phyloP scores from a whole-genome alignment of 2,888 invertebrate species.

The Geotrupes spiniger region DNA sequence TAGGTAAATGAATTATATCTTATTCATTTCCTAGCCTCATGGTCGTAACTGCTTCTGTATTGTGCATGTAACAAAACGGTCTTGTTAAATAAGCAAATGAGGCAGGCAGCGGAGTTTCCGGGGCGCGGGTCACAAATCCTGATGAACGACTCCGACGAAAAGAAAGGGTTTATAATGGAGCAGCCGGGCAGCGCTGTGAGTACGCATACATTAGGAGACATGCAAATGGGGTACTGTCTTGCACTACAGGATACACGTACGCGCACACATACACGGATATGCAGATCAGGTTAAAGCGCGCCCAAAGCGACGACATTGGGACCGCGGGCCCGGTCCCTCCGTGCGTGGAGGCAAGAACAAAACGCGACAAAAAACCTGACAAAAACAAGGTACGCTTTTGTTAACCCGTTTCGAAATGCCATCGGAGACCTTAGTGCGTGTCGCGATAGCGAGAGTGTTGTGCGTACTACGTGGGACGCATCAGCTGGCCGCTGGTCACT shows the following conservation, averaged over 20 bases:
- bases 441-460: constrained; percentile 25
- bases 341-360: constrained; percentile 29
- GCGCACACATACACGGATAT: constrained; percentile 30
- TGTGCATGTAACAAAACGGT: constrained; percentile 40
- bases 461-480: constrained; percentile 21
- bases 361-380: constrained; percentile 41
- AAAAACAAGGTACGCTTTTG: constrained; percentile 32
- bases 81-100: constrained; percentile 44
- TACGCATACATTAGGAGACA: constrained; percentile 44
- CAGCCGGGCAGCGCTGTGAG: constrained; percentile 38
- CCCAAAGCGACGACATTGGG: constrained; percentile 32
- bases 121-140: constrained; percentile 37
- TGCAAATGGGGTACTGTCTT: constrained; percentile 42
- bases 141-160: constrained; percentile 34
- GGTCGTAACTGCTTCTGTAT: constrained; percentile 24
- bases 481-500: constrained; percentile 34
- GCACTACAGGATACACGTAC: constrained; percentile 35
- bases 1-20: constrained; percentile 6
- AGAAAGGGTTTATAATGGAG: constrained; percentile 32
- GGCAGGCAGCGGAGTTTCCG: constrained; percentile 38
- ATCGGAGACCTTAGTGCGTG: constrained; percentile 27
- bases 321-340: constrained; percentile 17
- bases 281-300: constrained; percentile 35
- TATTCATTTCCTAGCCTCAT: constrained; percentile 5
- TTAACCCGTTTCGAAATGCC: constrained; percentile 19